These are phyloP conservation scores for Darwinula stevensoni DNA, from an alignment of 2,888 invertebrate species.

Conservation along the genomic window DNA sequence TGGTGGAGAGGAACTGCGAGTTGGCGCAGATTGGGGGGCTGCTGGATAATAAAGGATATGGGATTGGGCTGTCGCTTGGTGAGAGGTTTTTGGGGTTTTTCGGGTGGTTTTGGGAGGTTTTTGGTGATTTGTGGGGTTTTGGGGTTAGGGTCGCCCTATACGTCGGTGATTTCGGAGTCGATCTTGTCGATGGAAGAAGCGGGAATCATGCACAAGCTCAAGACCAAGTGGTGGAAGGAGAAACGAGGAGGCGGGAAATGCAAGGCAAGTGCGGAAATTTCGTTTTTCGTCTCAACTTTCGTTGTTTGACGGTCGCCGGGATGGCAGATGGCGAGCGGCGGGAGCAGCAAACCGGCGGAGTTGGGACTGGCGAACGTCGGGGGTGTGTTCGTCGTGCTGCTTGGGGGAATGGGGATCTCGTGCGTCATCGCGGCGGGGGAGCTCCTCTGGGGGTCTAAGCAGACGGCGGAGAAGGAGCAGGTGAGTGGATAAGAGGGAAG, in stretches of 20 bases:
- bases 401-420: conserved; percentile 71
- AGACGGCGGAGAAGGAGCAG: conserved; percentile 9
- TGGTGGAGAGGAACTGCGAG: conserved; percentile 6
- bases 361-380: conserved; percentile 81
- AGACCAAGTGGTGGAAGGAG: conserved; percentile 21
- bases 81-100: conserved; percentile 3
- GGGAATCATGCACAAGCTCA: conserved; percentile 19
- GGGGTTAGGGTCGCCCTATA: conserved; percentile 11
- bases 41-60: conserved; percentile 11
- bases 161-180: conserved; percentile 16
- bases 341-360: conserved; percentile 16
- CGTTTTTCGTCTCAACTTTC: too few relatives aligned
- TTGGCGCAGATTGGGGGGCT: conserved; percentile 10
- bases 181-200: conserved; percentile 21
- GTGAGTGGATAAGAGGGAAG: conserved; percentile 10
- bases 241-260: conserved; percentile 12
- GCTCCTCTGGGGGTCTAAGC: conserved; percentile 27
- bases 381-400: conserved; percentile 80
- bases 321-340: too few relatives aligned
- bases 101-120: not conserved
- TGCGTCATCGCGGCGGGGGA: conserved; percentile 80
- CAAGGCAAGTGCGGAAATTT: too few relatives aligned
- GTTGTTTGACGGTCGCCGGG: too few relatives aligned
- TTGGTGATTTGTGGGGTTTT: not conserved
- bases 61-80: conserved; percentile 10